Conservation (phyloP, 2,113 vertebrate genomes). For the Bucco capensis region DNA sequence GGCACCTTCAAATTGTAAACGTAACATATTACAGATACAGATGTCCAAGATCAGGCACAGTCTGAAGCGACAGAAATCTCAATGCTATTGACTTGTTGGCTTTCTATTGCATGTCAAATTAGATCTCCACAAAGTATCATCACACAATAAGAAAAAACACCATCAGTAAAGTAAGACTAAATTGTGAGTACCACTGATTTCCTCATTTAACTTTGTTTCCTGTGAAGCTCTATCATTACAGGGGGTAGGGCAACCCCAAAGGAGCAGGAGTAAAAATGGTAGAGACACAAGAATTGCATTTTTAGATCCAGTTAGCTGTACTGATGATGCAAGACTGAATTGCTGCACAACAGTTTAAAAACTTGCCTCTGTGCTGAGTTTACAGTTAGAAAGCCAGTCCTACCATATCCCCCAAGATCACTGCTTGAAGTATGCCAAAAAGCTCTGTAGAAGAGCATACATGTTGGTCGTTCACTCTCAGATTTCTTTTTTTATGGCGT, state of each 20-base stretch:
- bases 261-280: background rate
- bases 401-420: background rate
- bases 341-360: background rate
- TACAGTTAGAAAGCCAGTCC: background rate
- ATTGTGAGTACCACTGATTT: background rate
- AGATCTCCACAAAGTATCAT: background rate
- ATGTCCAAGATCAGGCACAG: background rate
- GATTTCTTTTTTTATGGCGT: background rate
- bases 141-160: background rate
- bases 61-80: background rate
- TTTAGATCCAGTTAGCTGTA: background rate
- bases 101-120: background rate
- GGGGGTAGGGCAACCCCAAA: background rate
- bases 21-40: background rate
- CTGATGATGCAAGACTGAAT: background rate
- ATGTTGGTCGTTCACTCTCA: too few relatives aligned
- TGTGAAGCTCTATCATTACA: background rate
- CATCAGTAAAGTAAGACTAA: background rate
- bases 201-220: background rate
- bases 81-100: background rate
- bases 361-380: background rate
- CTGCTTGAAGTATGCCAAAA: background rate
- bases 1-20: background rate
- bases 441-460: background rate
- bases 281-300: background rate